These are phyloP conservation scores for Apogon talboti DNA, from an alignment of 2,797 vertebrate genomes.

Conservation along the genomic window DNA sequence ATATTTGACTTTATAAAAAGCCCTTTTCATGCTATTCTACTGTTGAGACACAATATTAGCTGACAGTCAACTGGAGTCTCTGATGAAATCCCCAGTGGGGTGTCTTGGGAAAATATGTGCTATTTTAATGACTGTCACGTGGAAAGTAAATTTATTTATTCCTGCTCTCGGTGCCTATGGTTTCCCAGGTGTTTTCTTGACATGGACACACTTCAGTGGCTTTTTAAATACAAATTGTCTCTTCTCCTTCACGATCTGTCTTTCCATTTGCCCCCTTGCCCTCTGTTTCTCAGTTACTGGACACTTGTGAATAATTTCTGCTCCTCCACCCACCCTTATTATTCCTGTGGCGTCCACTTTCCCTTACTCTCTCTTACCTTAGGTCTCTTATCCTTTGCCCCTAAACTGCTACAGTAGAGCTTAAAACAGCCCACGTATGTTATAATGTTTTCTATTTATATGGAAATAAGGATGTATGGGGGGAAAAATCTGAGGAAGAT, in stretches of 20 bases:
- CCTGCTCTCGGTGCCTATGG: conserved; percentile 16
- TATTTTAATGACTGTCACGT: conserved; percentile 31
- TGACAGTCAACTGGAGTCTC: conserved; percentile 4
- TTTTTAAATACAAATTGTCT: conserved; percentile 23
- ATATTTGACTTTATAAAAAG: not conserved
- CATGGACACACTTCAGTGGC: conserved; percentile 36
- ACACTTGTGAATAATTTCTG: conserved; percentile 17
- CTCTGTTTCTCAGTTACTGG: not conserved
- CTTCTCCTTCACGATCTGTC: conserved; percentile 8
- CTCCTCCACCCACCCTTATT: conserved; percentile 6
- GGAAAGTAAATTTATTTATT: conserved; percentile 51
- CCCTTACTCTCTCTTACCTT: not conserved
- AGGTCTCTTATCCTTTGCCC: not conserved
- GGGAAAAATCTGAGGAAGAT: not conserved
- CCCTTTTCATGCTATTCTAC: not conserved
- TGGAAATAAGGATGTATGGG: conserved; percentile 32
- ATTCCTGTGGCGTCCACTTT: conserved; percentile 9
- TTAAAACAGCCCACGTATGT: conserved; percentile 7
- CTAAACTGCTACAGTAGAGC: conserved; percentile 2
- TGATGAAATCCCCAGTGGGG: not conserved
- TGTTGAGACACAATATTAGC: conserved; percentile 22
- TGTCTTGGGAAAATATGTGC: conserved; percentile 30
- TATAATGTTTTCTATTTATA: conserved; percentile 30
- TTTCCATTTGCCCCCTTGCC: not conserved
- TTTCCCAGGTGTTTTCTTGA: conserved; percentile 30